Evolutionary conservation across 1,140 invertebrate species (phyloP).

Genomic region (Lordiphosa stackelbergi): DNA sequence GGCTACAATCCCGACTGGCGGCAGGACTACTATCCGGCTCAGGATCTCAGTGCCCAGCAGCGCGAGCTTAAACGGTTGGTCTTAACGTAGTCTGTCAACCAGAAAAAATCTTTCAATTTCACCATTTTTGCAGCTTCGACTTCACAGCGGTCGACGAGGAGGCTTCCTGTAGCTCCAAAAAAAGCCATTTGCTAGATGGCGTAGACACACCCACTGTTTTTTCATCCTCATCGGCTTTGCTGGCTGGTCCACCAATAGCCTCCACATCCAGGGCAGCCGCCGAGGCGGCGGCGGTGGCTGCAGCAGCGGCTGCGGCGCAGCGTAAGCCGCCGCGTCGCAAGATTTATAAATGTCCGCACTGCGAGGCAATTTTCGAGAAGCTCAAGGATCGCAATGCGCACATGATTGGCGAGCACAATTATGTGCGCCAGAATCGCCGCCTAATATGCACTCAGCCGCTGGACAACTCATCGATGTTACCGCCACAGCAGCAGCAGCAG

Average conservation of each 20-base stretch:
- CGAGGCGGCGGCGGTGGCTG: constrained; percentile 47
- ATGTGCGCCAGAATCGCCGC: constrained; percentile 70
- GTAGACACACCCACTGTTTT: constrained; percentile 22
- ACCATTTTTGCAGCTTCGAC: constrained; percentile 48
- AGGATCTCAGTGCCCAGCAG: constrained; percentile 66
- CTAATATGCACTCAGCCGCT: constrained; percentile 60
- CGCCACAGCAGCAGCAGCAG: constrained; percentile 24
- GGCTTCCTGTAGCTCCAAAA: constrained; percentile 35
- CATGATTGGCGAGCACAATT: constrained; percentile 67
- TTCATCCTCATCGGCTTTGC: constrained; percentile 59
- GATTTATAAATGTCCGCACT: constrained; percentile 70
- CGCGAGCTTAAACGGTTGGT: constrained; percentile 48
- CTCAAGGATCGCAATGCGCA: constrained; percentile 73
- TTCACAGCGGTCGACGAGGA: constrained; percentile 53
- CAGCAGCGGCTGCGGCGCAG: constrained; percentile 26
- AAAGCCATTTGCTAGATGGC: constrained; percentile 39
- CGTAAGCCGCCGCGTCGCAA: constrained; percentile 53
- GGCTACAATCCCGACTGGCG: constrained; percentile 69
- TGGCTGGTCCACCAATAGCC: constrained; percentile 67
- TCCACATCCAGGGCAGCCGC: constrained; percentile 60
- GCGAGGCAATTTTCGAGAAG: constrained; percentile 59
- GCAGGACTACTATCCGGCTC: constrained; percentile 62
- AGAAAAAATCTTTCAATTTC: not conserved
- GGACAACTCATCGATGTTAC: constrained; percentile 18
- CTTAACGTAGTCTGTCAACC: not conserved